Percentiles rank a stretch among this genome's conserved stretches.
These are phyloP conservation scores for Operophtera brumata DNA, from an alignment of 2,888 invertebrate species.

Conservation along the genomic window DNA sequence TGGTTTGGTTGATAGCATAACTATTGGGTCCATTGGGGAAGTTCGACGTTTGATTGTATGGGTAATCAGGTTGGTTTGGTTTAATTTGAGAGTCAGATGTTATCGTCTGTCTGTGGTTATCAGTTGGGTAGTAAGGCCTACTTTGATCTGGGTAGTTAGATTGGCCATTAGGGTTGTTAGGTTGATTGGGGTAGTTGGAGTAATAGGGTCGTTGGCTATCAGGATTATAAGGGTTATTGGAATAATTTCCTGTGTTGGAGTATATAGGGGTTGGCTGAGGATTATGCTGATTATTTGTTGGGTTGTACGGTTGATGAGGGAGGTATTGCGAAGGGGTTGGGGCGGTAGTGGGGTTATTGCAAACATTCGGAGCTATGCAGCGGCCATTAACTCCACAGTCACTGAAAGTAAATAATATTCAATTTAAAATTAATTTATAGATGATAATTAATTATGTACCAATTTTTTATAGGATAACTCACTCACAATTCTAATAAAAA, in stretches of 20 bases:
- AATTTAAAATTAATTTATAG: constrained; percentile 2
- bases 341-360: constrained; percentile 49
- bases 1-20: constrained; percentile 6
- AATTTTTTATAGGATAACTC: no score
- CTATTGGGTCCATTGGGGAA: not conserved
- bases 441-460: no score
- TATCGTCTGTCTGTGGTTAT: constrained; percentile 13
- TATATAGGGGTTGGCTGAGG: constrained; percentile 17
- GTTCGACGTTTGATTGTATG: constrained; percentile 4
- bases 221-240: constrained; percentile 27
- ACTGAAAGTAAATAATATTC: constrained; percentile 45
- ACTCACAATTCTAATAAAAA: no score
- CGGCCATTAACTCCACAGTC: constrained; percentile 68
- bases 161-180: constrained; percentile 24
- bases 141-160: constrained; percentile 12
- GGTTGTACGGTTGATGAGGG: constrained; percentile 9
- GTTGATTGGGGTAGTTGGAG: constrained; percentile 15
- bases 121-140: constrained; percentile 21
- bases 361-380: constrained; percentile 59
- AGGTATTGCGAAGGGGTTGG: constrained; percentile 4
- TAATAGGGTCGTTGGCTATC: constrained; percentile 28
- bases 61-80: constrained; percentile 8
- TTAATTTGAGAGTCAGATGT: constrained; percentile 26
- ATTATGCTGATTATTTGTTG: constrained; percentile 16
- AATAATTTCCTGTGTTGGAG: constrained; percentile 23